Evolutionary conservation across 1,140 invertebrate genomes (phyloP), one percentile per base, ranked within the genome.

Genomic region (Plutomurus gul): DNA sequence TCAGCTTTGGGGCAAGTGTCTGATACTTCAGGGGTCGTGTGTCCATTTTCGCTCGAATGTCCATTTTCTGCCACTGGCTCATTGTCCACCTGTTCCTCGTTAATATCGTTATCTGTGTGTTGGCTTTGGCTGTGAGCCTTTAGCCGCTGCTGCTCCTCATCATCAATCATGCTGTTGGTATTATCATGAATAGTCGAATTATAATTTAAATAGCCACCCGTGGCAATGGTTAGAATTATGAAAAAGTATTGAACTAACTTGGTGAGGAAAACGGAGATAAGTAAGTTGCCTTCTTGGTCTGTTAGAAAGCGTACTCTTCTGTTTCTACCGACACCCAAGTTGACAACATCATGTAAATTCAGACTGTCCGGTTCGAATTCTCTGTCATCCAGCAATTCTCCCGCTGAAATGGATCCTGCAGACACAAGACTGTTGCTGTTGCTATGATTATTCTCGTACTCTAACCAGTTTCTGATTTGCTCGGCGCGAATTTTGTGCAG

Each of bases 201-300:
- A 65, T 65, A 65, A 65, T 65, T 65, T 65, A 65, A 65, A 65
- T 65, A 65, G 56, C 56, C 56, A 65, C 56, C 56, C 27, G 56
- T 65, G 56, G 56, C 56, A 65, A 65, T 65, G 25, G 56, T 65
- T 72, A 72, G 39, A 72, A 72, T 75, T 75, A 51, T 75, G 51
- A 79, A 79, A 72, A 75, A 51, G 33, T 56, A 79, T 49, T 40
- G 22, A 47, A 79, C 77, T 79, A 75, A 79, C 77, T 79, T 79
- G 37, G 71, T 79, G 65, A 79, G 36, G 49, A 79, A 79, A 47
- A 79, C 77, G 22, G 77, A 79, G 33, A 79, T 79, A 49, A 79
- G 77, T n/a, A 79, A 27, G 37, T 79, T 79, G 36, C 77, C 77
- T 49, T 79, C 71, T 36, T 74, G 71, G 46, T 79, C 77, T 11